Percentiles rank a stretch among this genome's conserved stretches.
These are phyloP conservation scores for Aphodius sticticus DNA, from an alignment of 2,888 invertebrate species.

Conservation along the genomic window DNA sequence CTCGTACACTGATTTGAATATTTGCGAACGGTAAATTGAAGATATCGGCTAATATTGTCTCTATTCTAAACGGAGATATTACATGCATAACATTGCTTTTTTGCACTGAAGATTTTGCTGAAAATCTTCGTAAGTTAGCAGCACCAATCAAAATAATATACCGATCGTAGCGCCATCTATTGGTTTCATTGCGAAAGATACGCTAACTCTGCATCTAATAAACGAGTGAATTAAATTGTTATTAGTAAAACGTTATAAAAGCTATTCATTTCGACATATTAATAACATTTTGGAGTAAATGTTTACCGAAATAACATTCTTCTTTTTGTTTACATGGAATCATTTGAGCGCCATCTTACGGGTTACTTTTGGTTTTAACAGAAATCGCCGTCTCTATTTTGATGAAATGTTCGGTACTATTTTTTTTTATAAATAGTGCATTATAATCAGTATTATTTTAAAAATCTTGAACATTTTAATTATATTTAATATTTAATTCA, in stretches of 20 bases:
- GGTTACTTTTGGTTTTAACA: background rate
- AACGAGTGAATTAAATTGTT: too few species aligned
- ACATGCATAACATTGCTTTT: constrained; percentile 34
- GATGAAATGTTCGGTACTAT: too few species aligned
- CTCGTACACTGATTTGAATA: background rate
- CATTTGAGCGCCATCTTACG: background rate
- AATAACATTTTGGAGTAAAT: too few species aligned
- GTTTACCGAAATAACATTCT: background rate
- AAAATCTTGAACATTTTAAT: too few species aligned
- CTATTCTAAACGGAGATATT: constrained; percentile 26
- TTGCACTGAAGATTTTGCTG: constrained; percentile 31
- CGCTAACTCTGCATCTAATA: too few species aligned
- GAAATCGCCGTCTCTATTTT: too few species aligned
- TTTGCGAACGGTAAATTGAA: background rate
- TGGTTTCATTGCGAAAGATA: background rate
- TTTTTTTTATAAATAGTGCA: too few species aligned
- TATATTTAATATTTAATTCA: too few species aligned
- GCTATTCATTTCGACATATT: too few species aligned
- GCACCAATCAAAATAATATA: constrained; percentile 29
- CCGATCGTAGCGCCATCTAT: constrained; percentile 25
- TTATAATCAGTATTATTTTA: too few species aligned
- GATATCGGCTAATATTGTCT: background rate
- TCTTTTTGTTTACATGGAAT: background rate
- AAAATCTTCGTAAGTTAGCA: constrained; percentile 35
- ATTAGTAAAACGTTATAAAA: too few species aligned